A percentile compares a stretch with the other conserved stretches of the same genome.
These are phyloP conservation scores for Tribolium castaneum DNA, from an alignment of 1,140 invertebrate species.

Conservation along the genomic window DNA sequence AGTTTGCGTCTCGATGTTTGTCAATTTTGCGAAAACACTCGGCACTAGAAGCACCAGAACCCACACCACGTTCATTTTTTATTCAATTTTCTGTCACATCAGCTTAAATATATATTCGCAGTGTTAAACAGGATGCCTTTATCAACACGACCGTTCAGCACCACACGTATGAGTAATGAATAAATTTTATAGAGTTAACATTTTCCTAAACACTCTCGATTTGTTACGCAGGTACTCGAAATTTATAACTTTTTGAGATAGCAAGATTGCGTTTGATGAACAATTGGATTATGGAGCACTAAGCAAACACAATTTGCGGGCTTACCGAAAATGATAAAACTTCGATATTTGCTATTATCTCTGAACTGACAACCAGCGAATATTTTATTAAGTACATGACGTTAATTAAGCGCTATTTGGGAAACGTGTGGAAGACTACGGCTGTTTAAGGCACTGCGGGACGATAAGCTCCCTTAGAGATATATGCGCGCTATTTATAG, in stretches of 20 bases:
- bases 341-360: not conserved
- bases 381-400: too few species aligned
- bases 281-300: not conserved
- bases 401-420: not conserved
- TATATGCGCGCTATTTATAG: conserved; percentile 21
- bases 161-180: conserved; percentile 20
- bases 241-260: not conserved
- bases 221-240: not conserved
- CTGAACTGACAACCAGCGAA: not conserved
- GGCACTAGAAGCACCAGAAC: not conserved
- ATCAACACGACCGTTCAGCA: conserved; percentile 18
- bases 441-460: not conserved
- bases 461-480: conserved; percentile 19
- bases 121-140: conserved; percentile 28
- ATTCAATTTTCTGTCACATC: conserved; percentile 9
- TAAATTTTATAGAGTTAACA: conserved; percentile 14
- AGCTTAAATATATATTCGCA: not conserved
- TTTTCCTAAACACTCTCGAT: not conserved
- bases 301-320: not conserved
- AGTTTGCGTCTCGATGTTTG: too few species aligned
- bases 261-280: not conserved
- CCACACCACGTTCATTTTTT: conserved; percentile 20
- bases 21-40: not conserved
- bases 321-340: conserved; percentile 4
- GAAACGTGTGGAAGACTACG: not conserved